Percentiles rank a stretch among this genome's conserved stretches.
These are phyloP conservation scores for Nibea albiflora DNA, from an alignment of 2,113 vertebrate genomes.

Conservation along the genomic window DNA sequence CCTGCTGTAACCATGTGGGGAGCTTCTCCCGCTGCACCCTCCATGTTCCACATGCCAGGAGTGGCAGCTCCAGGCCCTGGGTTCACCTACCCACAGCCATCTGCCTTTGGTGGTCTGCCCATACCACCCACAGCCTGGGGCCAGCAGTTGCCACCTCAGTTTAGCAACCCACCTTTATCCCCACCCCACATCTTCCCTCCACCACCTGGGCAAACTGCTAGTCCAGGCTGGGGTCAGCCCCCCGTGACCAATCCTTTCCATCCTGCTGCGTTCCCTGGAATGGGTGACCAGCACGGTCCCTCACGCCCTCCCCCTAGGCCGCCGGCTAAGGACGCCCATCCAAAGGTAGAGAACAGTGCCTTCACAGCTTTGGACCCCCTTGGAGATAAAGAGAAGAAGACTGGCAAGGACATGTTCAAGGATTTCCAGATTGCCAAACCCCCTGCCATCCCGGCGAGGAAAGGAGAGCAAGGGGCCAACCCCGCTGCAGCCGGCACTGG, in stretches of 20 bases:
- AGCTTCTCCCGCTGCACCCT: constrained; percentile 58
- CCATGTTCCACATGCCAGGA: constrained; percentile 79
- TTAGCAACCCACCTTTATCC: constrained; percentile 67
- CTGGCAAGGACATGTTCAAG: constrained; percentile 96
- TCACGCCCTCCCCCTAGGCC: constrained; percentile 89
- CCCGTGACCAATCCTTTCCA: constrained; percentile 88
- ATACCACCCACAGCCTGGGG: constrained; percentile 85
- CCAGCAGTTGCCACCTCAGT: constrained; percentile 80
- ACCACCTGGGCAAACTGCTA: constrained; percentile 45
- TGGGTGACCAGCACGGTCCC: constrained; percentile 76
- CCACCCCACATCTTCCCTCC: constrained; percentile 74
- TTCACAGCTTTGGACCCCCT: constrained; percentile 94
- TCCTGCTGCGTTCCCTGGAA: constrained; percentile 77
- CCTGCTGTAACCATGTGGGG: constrained; percentile 83
- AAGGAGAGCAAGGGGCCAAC: constrained; percentile 79
- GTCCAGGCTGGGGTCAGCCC: constrained; percentile 83
- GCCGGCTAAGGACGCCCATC: constrained; percentile 80
- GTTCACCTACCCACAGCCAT: constrained; percentile 77
- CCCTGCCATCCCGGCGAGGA: constrained; percentile 89
- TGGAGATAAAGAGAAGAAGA: constrained; percentile 92
- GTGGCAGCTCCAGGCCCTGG: constrained; percentile 72
- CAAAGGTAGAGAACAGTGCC: constrained; percentile 88
- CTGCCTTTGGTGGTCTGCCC: constrained; percentile 79
- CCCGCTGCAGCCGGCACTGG: constrained; percentile 60
- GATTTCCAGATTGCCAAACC: constrained; percentile 93